These are phyloP conservation scores for Lutraria rhynchaena DNA, from an alignment of 1,140 invertebrate species.

Conservation along the genomic window DNA sequence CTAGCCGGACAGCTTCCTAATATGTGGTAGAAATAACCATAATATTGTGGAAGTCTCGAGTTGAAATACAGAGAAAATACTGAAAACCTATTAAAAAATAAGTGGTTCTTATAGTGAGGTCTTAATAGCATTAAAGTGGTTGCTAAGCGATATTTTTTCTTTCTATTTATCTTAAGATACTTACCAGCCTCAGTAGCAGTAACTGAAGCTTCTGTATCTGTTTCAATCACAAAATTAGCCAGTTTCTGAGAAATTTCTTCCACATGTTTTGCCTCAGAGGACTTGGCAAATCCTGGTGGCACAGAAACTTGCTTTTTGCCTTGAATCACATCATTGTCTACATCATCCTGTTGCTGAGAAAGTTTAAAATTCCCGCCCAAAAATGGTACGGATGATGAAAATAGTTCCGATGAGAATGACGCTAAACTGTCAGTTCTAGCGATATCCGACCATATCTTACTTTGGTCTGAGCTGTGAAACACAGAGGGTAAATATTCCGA, in stretches of 20 bases:
- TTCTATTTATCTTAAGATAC: too few species aligned
- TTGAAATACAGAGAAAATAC: too few species aligned
- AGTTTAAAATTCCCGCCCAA: slow-evolving; percentile 73
- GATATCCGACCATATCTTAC: slow-evolving; percentile 65
- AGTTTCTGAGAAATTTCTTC: slow-evolving; percentile 81
- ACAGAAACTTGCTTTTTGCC: slow-evolving; percentile 76
- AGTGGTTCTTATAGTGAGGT: too few species aligned
- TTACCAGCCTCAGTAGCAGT: slow-evolving; percentile 79
- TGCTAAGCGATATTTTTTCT: too few species aligned
- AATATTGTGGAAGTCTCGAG: too few species aligned
- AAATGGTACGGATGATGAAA: slow-evolving; percentile 75
- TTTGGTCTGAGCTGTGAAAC: slow-evolving; percentile 37
- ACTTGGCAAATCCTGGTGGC: slow-evolving; percentile 78
- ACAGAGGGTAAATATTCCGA: slow-evolving; percentile 10
- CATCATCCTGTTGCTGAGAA: slow-evolving; percentile 62
- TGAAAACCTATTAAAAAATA: too few species aligned
- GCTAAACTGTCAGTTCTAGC: slow-evolving; percentile 69
- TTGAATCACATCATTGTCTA: slow-evolving; percentile 73
- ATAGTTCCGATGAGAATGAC: slow-evolving; percentile 76
- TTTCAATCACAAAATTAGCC: slow-evolving; percentile 82
- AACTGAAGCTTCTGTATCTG: slow-evolving; percentile 80
- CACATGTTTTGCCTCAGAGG: slow-evolving; percentile 78
- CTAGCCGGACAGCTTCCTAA: too few species aligned
- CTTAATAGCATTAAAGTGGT: too few species aligned
- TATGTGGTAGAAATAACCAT: too few species aligned